Conservation (phyloP, 1,140 invertebrate species). For the Cydia strobilella region DNA sequence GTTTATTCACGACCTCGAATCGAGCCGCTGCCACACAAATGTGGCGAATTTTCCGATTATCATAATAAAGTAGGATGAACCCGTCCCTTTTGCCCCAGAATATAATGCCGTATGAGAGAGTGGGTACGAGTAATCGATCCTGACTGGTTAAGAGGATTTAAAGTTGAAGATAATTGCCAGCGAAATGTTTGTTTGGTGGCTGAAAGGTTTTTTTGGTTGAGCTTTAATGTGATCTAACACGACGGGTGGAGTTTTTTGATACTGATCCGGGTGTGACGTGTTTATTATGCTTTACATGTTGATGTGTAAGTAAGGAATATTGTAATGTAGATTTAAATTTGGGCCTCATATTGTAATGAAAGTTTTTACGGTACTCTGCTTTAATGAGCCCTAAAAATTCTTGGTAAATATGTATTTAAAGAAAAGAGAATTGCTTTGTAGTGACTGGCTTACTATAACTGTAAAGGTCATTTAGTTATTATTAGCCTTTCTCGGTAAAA, state of each 20-base stretch:
- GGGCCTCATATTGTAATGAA: background rate
- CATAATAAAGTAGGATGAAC: slow-evolving; percentile 58
- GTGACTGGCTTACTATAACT: too few species aligned
- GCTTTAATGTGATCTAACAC: slow-evolving; percentile 8
- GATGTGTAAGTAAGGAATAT: background rate
- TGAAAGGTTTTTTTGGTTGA: slow-evolving; percentile 22
- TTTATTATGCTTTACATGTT: background rate
- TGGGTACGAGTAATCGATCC: background rate
- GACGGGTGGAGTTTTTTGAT: background rate
- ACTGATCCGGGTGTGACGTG: background rate
- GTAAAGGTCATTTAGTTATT: too few species aligned
- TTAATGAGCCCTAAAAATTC: background rate
- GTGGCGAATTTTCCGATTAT: slow-evolving; percentile 62
- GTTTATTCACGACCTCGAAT: slow-evolving; percentile 56
- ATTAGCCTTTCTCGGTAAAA: too few species aligned
- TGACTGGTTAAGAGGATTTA: slow-evolving; percentile 28
- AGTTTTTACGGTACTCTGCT: background rate
- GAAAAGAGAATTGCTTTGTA: too few species aligned
- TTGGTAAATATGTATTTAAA: too few species aligned
- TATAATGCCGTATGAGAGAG: background rate
- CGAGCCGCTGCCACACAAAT: slow-evolving; percentile 52
- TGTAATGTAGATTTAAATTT: background rate
- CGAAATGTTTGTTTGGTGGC: slow-evolving; percentile 23
- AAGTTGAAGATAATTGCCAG: slow-evolving; percentile 27
- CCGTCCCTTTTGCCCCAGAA: slow-evolving; percentile 38